Percentiles rank a stretch among this genome's conserved stretches.
These are phyloP conservation scores for Corvus hawaiiensis DNA, from an alignment of 2,113 vertebrate species.

Conservation along the genomic window DNA sequence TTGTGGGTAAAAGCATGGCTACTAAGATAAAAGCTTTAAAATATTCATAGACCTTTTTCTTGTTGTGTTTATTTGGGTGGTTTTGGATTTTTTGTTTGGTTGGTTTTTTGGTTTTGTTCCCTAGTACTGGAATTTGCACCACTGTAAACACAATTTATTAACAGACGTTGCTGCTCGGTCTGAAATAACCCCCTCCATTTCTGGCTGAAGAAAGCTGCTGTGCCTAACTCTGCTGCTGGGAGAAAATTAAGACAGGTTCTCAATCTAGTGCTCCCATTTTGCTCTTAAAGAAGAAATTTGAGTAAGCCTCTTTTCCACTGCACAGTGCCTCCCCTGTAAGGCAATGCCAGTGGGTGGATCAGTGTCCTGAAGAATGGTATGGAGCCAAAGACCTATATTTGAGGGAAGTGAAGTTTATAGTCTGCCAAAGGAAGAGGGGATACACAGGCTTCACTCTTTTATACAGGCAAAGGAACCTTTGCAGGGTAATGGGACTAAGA, in stretches of 20 bases:
- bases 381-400: neutral
- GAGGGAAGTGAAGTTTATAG: neutral
- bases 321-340: neutral
- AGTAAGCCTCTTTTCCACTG: neutral
- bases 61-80: fast-evolving
- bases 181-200: neutral
- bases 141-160: neutral
- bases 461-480: neutral
- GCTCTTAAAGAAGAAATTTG: neutral
- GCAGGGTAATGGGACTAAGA: neutral
- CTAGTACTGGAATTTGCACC: neutral
- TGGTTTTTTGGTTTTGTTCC: fast-evolving
- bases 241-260: neutral
- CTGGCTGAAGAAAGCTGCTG: neutral
- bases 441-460: neutral
- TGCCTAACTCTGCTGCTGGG: neutral
- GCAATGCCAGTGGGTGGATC: neutral
- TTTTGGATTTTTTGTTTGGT: neutral
- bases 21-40: neutral
- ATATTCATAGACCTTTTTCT: neutral
- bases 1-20: neutral
- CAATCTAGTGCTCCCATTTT: neutral
- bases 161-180: neutral
- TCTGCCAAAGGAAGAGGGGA: neutral
- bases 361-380: neutral